Percentiles rank a stretch among this genome's conserved stretches.
These are phyloP conservation scores for Limnephilus rhombicus DNA, from an alignment of 2,888 invertebrate genomes.

Conservation along the genomic window DNA sequence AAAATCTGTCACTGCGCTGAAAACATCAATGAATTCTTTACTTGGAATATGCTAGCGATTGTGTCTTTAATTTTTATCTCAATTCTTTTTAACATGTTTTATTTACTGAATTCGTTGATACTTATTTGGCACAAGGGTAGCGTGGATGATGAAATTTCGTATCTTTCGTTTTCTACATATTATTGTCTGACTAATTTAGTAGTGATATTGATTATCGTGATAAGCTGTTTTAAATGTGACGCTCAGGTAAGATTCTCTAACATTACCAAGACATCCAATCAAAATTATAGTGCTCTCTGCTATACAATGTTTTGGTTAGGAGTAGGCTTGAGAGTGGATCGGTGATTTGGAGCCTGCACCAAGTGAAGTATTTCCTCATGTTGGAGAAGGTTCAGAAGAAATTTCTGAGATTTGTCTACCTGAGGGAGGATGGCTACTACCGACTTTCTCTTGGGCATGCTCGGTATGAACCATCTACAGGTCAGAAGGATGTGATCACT, in stretches of 20 bases:
- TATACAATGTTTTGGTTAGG: too few species aligned
- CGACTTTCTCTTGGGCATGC: too few species aligned
- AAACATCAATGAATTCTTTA: constrained; percentile 45
- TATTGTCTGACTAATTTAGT: neutral
- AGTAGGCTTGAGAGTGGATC: too few species aligned
- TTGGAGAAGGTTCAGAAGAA: too few species aligned
- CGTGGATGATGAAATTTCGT: neutral
- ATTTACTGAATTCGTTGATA: constrained; percentile 27
- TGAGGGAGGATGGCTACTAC: too few species aligned
- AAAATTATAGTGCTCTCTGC: too few species aligned
- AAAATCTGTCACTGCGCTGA: constrained; percentile 46
- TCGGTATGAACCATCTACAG: too few species aligned
- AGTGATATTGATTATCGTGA: constrained; percentile 22
- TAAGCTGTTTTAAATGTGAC: constrained; percentile 42
- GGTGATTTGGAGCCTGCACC: too few species aligned
- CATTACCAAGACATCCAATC: neutral
- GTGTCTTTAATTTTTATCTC: constrained; percentile 6
- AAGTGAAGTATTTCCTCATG: too few species aligned
- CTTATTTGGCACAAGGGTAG: neutral
- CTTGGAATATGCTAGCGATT: constrained; percentile 32
- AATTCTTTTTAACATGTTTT: constrained; percentile 50
- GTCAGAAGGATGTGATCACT: too few species aligned
- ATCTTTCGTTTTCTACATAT: constrained; percentile 9
- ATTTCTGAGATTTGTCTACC: too few species aligned
- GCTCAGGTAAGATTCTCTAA: constrained; percentile 36